Conservation (phyloP, 1,140 invertebrate genomes). For the Panonychus citri region DNA sequence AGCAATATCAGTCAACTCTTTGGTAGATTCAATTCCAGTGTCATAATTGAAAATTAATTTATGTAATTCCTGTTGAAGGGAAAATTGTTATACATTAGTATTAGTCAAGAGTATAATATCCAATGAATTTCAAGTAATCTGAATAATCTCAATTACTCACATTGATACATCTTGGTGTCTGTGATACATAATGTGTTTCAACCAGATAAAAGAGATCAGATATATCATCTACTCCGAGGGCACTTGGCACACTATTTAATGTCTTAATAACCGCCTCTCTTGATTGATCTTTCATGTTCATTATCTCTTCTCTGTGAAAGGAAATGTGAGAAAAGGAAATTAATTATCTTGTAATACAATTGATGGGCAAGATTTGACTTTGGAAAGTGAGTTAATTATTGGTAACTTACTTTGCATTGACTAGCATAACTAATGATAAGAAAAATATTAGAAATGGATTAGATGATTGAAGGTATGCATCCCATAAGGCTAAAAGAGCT, state of each 20-base stretch:
- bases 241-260: conserved; percentile 50
- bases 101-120: too few relatives aligned
- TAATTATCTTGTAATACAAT: not conserved
- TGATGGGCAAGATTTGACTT: not conserved
- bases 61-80: conserved; percentile 5
- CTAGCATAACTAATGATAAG: conserved; percentile 73
- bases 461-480: conserved; percentile 83
- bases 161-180: conserved; percentile 52
- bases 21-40: not conserved
- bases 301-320: conserved; percentile 50
- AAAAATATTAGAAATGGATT: conserved; percentile 95
- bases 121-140: not conserved
- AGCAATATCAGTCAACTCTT: conserved; percentile 26
- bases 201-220: conserved; percentile 85
- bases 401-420: conserved; percentile 55
- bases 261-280: conserved; percentile 47
- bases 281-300: conserved; percentile 46
- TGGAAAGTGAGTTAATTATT: not conserved
- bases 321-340: too few relatives aligned
- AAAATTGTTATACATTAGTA: too few relatives aligned
- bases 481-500: conserved; percentile 80
- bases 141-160: not conserved
- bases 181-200: conserved; percentile 61
- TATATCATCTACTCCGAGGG: conserved; percentile 76
- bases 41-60: not conserved